Evolutionary conservation across 2,888 invertebrate species (phyloP).

Genomic region (Stenotaenia linearis): DNA sequence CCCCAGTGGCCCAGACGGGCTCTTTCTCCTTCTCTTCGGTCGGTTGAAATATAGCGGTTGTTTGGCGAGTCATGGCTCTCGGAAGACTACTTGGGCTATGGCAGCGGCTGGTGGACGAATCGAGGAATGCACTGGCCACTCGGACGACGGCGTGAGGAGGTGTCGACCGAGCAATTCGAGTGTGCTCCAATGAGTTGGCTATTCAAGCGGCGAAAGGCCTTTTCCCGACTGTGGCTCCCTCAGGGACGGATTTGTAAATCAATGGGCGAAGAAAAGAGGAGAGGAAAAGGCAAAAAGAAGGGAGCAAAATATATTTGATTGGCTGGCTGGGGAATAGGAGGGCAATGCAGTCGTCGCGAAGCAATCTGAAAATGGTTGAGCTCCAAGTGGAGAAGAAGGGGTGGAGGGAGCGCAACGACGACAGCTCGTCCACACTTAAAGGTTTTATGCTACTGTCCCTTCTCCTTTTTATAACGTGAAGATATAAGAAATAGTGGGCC

Average conservation of each 20-base stretch:
- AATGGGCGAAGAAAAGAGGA: slow-evolving; percentile 24
- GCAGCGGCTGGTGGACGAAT: background rate
- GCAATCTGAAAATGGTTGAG: slow-evolving; percentile 21
- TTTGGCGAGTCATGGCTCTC: slow-evolving; percentile 21
- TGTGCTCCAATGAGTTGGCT: background rate
- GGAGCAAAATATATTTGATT: slow-evolving; percentile 26
- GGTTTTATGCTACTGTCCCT: background rate
- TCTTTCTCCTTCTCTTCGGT: background rate
- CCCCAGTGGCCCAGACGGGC: background rate
- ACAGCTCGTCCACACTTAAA: background rate
- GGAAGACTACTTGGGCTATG: background rate
- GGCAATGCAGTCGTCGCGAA: background rate
- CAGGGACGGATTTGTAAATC: slow-evolving; percentile 3
- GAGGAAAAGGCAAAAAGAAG: background rate
- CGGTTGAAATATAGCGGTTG: background rate
- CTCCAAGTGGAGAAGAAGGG: background rate
- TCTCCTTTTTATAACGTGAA: background rate
- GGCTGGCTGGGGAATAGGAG: background rate
- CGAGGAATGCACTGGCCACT: background rate
- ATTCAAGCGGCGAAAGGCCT: background rate
- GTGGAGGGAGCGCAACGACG: background rate
- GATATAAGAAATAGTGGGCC: background rate
- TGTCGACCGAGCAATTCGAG: background rate
- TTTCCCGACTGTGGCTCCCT: background rate
- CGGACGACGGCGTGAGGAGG: background rate